These are phyloP conservation scores for Chrysodeixis includens DNA, from an alignment of 2,888 invertebrate species.

Conservation along the genomic window DNA sequence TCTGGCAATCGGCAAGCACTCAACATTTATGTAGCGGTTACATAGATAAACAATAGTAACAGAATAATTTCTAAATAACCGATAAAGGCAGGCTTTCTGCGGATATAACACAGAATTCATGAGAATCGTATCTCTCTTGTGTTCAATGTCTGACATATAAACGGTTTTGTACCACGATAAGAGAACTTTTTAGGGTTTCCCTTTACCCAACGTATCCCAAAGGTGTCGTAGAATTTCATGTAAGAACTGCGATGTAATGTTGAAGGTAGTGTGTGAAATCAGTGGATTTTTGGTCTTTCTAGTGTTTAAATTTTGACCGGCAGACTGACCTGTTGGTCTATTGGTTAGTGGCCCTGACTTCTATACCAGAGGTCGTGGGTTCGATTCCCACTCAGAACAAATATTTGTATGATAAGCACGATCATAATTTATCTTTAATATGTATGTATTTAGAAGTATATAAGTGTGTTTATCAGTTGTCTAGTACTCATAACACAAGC, in stretches of 20 bases:
- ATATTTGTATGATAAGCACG: too few relatives aligned
- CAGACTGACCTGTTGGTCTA: too few relatives aligned
- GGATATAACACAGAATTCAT: constrained; percentile 1
- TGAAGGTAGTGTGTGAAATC: neutral
- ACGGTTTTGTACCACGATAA: constrained; percentile 18
- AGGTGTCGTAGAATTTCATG: constrained; percentile 27
- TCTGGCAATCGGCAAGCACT: neutral
- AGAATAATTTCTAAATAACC: constrained; percentile 2
- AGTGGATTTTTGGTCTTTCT: neutral
- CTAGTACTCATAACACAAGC: too few relatives aligned
- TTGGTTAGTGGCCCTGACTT: too few relatives aligned
- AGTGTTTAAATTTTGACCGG: neutral
- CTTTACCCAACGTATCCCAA: constrained; percentile 33
- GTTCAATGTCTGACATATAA: constrained; percentile 16
- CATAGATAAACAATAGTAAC: constrained; percentile 9
- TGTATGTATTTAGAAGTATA: too few relatives aligned
- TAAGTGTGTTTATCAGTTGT: too few relatives aligned
- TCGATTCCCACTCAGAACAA: too few relatives aligned
- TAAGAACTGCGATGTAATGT: constrained; percentile 17
- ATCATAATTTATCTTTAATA: too few relatives aligned
- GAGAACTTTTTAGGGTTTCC: constrained; percentile 27
- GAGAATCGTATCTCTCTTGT: constrained; percentile 4
- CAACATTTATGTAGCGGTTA: constrained; percentile 23
- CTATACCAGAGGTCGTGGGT: too few relatives aligned
- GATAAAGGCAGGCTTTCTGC: neutral